Base-by-base conservation (phyloP, 2,888 invertebrate genomes). In the Drosophila nigricruria region DNA sequence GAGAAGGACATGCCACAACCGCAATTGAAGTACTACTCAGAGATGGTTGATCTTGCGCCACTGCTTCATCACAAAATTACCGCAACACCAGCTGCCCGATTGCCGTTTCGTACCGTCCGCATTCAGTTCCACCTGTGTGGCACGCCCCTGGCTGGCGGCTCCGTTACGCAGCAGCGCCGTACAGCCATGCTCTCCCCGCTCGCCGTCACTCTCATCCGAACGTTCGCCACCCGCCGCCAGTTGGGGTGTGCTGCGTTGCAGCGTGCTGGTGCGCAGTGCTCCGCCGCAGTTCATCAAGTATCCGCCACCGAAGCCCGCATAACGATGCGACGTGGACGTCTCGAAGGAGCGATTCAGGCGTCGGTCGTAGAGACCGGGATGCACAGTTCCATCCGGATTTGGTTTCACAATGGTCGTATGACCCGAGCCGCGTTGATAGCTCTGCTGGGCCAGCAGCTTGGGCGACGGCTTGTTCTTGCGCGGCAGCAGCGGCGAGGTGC, bases 31-130 rank as follows among this genome's bases (percentile, higher is more conserved):
- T 20, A 32, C 67, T 77, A 88, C 91, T 92, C 91, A 96, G 93
- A 96, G 96, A 93, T 95, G 95, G 91, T 96, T 96, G 61, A 96
- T 95, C 93, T 96, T 96, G 86, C 95, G 95, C 93, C 96, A 95
- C 85, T 96, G 96, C 93, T 95, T 95, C 92, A 94, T 93, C 77
- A 96, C 96, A 93, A 96, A 96, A 82, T 95, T 95, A 91, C 96
- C 96, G 93, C 96, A 96, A 93, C 96, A 96, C 96, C 96, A 96
- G 73, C 92, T 93, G 67, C 92, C 92, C 74, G 93, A 92, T 77
- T 93, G 92, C 65, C 93, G 82, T 74, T 92, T 84, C 16, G 72
- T 73, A 8, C 82, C 84, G 58, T 84, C 84, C 70, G 84, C 75
- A 81, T 91, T 71, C 43, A 86, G 71, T n/a, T 84, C 84, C 80